Percentiles rank a stretch among this genome's conserved stretches.
Evolutionary conservation across 2,797 vertebrate species (phyloP).

Genomic region (Mus minutoides): DNA sequence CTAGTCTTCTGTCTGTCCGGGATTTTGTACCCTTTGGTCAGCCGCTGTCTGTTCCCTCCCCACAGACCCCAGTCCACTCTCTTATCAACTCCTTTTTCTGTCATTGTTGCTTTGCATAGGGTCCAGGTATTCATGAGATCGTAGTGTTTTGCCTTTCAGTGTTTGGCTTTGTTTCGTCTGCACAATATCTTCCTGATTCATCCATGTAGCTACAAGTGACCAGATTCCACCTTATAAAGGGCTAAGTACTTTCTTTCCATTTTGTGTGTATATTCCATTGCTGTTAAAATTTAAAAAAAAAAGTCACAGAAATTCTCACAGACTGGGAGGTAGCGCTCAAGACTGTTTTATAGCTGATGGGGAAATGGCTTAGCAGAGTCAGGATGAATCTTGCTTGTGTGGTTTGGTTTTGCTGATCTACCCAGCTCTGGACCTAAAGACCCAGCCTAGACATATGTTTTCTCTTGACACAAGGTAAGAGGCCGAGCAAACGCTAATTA

Average conservation of each 20-base stretch:
- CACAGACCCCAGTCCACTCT: not conserved
- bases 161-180: not conserved
- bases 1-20: not conserved
- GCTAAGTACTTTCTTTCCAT: no score
- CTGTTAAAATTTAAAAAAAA: not conserved
- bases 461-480: not conserved
- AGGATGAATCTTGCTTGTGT: not conserved
- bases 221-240: not conserved
- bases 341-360: not conserved
- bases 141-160: not conserved
- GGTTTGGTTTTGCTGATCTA: not conserved
- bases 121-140: not conserved
- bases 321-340: not conserved
- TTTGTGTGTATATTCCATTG: not conserved
- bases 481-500: not conserved
- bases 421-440: not conserved
- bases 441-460: not conserved
- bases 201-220: not conserved
- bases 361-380: not conserved
- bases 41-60: not conserved
- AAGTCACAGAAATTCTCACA: not conserved
- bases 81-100: not conserved
- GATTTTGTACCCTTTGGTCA: not conserved
- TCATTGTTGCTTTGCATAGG: not conserved
- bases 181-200: no score